Base-by-base conservation (phyloP, 2,888 invertebrate species). In the Cryptocephalus moraei region DNA sequence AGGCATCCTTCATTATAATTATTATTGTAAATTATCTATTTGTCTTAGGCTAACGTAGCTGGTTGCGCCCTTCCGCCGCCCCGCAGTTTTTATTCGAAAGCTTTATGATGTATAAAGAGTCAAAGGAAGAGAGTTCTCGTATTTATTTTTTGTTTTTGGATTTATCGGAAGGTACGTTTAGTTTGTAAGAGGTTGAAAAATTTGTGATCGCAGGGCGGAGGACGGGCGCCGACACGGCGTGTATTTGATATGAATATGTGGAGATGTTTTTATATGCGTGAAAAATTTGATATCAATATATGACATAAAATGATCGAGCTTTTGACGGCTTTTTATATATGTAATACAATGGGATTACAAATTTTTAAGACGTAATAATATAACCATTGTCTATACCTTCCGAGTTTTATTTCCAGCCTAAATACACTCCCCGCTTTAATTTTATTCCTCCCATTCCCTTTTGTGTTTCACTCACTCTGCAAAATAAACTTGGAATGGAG, bases 301-400 rank as follows among this genome's bases (percentile, higher is more conserved):
- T 69, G 64, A 68, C 64, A 66, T 65, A 64, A 65, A 67, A 70
- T 71, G 70, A 70, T 68, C 70, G 70, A 70, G 71, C 70, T 71
- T 71, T 70, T 67, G 68, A 70, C 66, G 68, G 70, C 70, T 71
- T 71, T 71, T 70, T 70, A 66, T 66, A 67, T 68, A 69, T 70
- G 69, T 71, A 71, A 70, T 67, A 70, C 68, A 64, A 69, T 69
- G 69, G 67, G 64, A 66, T 65, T 68, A 68, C 66, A 70, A 63
- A 69, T 67, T 69, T 70, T 68, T 68, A 68, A 69, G 65, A 63
- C 65, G 66, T 70, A 70, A 69, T 68, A 70, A 67, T 68, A 70
- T 70, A 69, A 68, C 69, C 70, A 69, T 67, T 69, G 67, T 70
- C 69, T 64, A 63, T 36, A 36, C n/a, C 2, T 22, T 22, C 22